These are phyloP conservation scores for Drosophila parthenogenetica DNA, from an alignment of 2,888 invertebrate species.

Conservation along the genomic window DNA sequence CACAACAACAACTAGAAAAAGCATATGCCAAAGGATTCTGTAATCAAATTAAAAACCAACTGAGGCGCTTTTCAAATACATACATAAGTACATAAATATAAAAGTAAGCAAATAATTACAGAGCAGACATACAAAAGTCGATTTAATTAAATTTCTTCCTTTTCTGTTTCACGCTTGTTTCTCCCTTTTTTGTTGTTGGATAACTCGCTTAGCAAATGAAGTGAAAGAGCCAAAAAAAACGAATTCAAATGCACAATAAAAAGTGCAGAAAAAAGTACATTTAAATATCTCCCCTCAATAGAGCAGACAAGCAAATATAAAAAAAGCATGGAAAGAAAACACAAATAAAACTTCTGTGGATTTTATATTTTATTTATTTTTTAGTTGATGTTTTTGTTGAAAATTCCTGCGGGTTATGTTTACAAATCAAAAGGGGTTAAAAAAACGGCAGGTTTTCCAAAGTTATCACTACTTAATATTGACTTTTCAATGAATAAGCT, in stretches of 20 bases:
- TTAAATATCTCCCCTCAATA: conserved; percentile 56
- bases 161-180: conserved; percentile 7
- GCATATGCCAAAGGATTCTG: conserved; percentile 61
- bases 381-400: conserved; percentile 13
- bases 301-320: conserved; percentile 7
- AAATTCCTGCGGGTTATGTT: conserved; percentile 12
- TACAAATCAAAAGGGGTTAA: conserved; percentile 14
- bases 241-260: conserved; percentile 28
- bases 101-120: conserved; percentile 29
- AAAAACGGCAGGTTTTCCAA: not conserved
- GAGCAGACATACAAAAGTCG: conserved; percentile 39
- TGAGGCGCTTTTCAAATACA: conserved; percentile 39
- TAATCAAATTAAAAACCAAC: conserved; percentile 73
- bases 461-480: conserved; percentile 3
- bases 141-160: conserved; percentile 69
- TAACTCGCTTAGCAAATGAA: conserved; percentile 58
- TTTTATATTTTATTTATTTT: conserved; percentile 25
- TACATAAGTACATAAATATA: conserved; percentile 40
- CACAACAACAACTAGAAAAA: conserved; percentile 34
- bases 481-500: conserved; percentile 4
- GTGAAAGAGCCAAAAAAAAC: conserved; percentile 31
- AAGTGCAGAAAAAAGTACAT: conserved; percentile 17
- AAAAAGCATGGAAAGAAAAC: not conserved
- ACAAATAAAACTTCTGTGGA: conserved; percentile 13
- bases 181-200: not conserved